These are phyloP conservation scores for Callyntrura guangdongensis DNA, from an alignment of 2,888 invertebrate species.

Conservation along the genomic window DNA sequence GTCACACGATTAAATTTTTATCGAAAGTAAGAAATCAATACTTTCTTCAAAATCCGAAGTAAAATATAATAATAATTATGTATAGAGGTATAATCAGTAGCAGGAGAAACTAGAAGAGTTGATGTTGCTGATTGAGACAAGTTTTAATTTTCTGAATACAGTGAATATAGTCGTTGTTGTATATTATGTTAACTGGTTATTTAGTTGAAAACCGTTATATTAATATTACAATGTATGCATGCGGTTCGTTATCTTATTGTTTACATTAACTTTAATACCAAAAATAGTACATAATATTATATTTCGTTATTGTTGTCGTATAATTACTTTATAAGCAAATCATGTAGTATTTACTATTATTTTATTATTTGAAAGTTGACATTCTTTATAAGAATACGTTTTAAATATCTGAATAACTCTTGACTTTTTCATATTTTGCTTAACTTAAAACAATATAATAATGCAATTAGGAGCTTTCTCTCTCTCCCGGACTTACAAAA, in stretches of 20 bases:
- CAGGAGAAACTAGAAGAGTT: background rate
- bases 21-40: no score
- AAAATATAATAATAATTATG: no score
- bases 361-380: background rate
- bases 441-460: conserved; percentile 16
- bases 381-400: background rate
- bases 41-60: no score
- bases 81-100: background rate
- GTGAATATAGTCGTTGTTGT: background rate
- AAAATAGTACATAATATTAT: conserved; percentile 33
- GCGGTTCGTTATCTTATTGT: background rate
- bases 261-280: background rate
- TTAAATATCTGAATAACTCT: background rate
- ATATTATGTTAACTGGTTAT: background rate
- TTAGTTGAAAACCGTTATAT: background rate
- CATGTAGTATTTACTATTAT: no score
- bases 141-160: background rate
- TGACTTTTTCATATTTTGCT: conserved; percentile 1
- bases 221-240: background rate
- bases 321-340: background rate
- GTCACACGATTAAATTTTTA: no score
- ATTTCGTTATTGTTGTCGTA: conserved; percentile 5
- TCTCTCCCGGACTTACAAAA: background rate
- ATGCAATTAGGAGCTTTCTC: background rate
- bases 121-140: background rate